Evolutionary conservation across 2,888 invertebrate genomes (phyloP), one percentile per base, ranked within the genome.

Genomic region (Drosophila histrio): DNA sequence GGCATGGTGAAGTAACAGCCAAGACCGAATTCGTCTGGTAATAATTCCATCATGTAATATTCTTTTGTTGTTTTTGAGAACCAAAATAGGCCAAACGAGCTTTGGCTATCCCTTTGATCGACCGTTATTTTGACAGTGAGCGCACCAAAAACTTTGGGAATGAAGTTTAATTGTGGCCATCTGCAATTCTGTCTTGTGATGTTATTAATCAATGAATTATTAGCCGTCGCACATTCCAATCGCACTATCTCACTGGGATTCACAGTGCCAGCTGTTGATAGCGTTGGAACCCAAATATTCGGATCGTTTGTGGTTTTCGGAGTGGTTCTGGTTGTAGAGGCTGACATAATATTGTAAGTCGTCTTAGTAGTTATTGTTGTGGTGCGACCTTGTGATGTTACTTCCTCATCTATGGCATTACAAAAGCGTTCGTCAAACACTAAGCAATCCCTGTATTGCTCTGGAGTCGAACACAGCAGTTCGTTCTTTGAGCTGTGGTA

Each of bases 21-120:
- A 13, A 90, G 58, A 0, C 89, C 89, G 53, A 79, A 89, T 32
- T 88, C 81, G 24, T 88, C 80, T 0, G 68, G 75, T 15, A 62
- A 7, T 2, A 75, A 3, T 13, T 75, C 62, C 79, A 75, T 72
- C 54, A 74, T 81, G 5, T 73, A 65, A 30, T 73, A 87, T 9
- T 89, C 68, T 11, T 60, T 87, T 0, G 84, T 87, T 0, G 80
- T 82, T 38, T 77, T 87, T n/a, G 77, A 88, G 52, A 90, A 90
- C 91, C 91, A 91, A 30, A 91, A 70, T 0, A 91, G 50, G 3
- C 84, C 87, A 30, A 83, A 82, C 0, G 75, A 41, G 2, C 61
- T 50, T 5, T 58, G 32, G 19, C 24, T 59, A 0, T 65, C 22
- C 5, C 17, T 38, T 6, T 50, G 56, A 11, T 75, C 62, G 0